These are phyloP conservation scores for Regulus satrapa DNA, from an alignment of 2,113 vertebrate genomes.

Conservation along the genomic window DNA sequence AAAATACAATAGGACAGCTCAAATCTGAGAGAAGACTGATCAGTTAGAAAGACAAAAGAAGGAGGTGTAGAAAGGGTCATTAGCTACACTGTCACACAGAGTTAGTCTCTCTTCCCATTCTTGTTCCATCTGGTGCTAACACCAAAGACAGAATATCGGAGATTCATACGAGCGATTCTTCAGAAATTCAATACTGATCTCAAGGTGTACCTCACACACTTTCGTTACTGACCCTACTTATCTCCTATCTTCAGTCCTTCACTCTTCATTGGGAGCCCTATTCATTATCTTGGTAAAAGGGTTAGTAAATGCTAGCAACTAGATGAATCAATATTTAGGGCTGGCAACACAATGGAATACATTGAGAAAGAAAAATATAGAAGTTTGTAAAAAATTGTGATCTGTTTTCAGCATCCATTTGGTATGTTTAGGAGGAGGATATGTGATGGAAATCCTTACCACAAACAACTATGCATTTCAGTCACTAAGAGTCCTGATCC, in stretches of 20 bases:
- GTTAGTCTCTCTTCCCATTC: neutral
- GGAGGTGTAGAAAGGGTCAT: neutral
- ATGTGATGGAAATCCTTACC: neutral
- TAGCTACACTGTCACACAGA: neutral
- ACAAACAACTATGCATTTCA: neutral
- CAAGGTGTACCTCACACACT: neutral
- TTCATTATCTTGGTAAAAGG: neutral
- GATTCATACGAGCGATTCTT: neutral
- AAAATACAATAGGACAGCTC: neutral
- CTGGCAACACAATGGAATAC: neutral
- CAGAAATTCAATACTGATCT: neutral
- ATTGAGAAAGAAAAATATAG: neutral
- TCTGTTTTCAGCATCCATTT: neutral
- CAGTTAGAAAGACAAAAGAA: neutral
- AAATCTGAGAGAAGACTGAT: neutral
- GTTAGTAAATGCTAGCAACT: neutral
- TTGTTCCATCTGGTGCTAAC: neutral
- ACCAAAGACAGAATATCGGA: neutral
- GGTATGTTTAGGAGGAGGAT: neutral
- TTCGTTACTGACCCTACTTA: neutral
- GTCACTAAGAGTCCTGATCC: neutral
- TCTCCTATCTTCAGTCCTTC: neutral
- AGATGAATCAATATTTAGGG: neutral
- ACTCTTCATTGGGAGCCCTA: fast-evolving
- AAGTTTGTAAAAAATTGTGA: neutral